Base-by-base conservation (phyloP, 2,797 vertebrate genomes). In the Enteromius mattozi region DNA sequence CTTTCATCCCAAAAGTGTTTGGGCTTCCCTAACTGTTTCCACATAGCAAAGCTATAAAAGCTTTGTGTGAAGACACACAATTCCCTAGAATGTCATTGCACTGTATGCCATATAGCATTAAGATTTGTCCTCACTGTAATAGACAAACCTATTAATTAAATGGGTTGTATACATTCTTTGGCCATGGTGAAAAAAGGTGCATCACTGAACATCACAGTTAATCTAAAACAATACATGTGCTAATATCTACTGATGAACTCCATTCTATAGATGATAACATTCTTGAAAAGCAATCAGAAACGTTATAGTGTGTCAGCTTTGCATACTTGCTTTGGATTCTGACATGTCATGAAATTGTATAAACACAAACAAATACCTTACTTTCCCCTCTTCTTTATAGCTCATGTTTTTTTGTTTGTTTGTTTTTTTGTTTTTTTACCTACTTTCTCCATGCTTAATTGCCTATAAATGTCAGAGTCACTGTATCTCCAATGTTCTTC, bases 401-500 rank as follows among this genome's bases (percentile, higher is more conserved):
- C 0, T 24, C 35, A 68, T 78, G 63, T 30, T 27, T 54, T 76
- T 81, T 74, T 40, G 8, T 8, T 42, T 42, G 40, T 42, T 40
- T 40, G 2, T 40, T 12, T 24, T 59, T 51, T 14, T 47, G 8
- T 47, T 63, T 80, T 81, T 81, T 40, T 27, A 80, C 56, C 49
- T 63, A 9, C 33, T 78, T 81, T 16, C 19, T 45, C 63, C 6
- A 59, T 70, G 92, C 93, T 95, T 99, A 98, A 98, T 98, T 97
- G 95, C 95, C 93, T 93, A 95, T 97, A 97, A 97, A 98, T 97
- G 97, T 98, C 97, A 97, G 95, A 89, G 90, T 94, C 95, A 95
- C 93, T 91, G 92, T 87, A 94, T 94, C 95, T 95, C 94, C 91
- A 89, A 96, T 97, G 90, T 87, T 93, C 91, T 96, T 96, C 95